Evolutionary conservation across 1,140 invertebrate species (phyloP).

Genomic region (Ceratoteleas bidentatus): DNA sequence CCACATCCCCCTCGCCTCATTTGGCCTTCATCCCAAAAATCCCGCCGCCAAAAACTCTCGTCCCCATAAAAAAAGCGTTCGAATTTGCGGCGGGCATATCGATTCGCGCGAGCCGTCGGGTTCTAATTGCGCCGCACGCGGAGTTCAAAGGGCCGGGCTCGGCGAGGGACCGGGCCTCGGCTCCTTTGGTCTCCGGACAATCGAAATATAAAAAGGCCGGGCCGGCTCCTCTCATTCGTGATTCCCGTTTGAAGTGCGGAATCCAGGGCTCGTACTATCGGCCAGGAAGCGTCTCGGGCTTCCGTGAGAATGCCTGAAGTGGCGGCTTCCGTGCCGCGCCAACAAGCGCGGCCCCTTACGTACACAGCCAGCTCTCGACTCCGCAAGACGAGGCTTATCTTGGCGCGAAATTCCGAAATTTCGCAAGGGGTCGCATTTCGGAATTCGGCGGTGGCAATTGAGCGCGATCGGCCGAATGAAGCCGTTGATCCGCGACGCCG

Average conservation of each 20-base stretch:
- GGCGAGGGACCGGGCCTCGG: conserved; percentile 17
- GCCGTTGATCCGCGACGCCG: too few species aligned
- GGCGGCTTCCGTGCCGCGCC: conserved; percentile 62
- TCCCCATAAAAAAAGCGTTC: too few species aligned
- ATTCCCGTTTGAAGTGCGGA: conserved; percentile 59
- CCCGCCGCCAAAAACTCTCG: too few species aligned
- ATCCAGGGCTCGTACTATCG: conserved; percentile 57
- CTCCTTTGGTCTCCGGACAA: conserved; percentile 45
- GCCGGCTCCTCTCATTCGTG: conserved; percentile 53
- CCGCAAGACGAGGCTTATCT: conserved; percentile 64
- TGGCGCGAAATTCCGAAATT: conserved; percentile 18
- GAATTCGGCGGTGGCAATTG: conserved; percentile 35
- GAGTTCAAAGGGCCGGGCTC: conserved; percentile 31
- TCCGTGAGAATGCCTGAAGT: conserved; percentile 67
- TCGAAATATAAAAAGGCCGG: conserved; percentile 50
- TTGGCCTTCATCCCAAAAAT: too few species aligned
- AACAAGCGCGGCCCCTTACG: conserved; percentile 57
- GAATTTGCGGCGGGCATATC: conserved; percentile 20
- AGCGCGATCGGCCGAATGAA: conserved; percentile 24
- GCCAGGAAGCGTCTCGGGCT: conserved; percentile 64
- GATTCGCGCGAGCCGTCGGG: conserved; percentile 13
- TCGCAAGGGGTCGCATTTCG: too few species aligned
- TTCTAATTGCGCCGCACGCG: conserved; percentile 26
- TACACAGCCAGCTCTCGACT: conserved; percentile 59
- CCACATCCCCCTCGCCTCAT: too few species aligned